Evolutionary conservation across 2,888 invertebrate genomes (phyloP).

Genomic region (Ichneumoninae sp.): DNA sequence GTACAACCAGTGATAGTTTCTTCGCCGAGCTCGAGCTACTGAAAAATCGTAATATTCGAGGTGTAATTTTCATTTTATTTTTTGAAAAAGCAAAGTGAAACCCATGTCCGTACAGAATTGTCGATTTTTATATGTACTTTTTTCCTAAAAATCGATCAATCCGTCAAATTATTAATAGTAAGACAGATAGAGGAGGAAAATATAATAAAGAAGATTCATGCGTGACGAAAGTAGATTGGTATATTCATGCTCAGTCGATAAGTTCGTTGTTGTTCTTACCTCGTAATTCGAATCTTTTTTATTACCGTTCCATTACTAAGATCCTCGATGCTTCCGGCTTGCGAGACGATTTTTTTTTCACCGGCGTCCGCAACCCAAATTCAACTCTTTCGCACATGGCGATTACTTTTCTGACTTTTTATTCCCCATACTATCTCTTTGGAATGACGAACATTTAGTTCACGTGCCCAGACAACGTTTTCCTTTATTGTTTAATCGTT

Average conservation of each 20-base stretch:
- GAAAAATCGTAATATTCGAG: not conserved
- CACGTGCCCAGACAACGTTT: slow-evolving; percentile 62
- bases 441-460: slow-evolving; percentile 48
- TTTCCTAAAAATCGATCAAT: slow-evolving; percentile 20
- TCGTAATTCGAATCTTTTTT: slow-evolving; percentile 42
- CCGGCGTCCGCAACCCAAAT: not conserved
- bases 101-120: slow-evolving; percentile 4
- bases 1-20: slow-evolving; percentile 13
- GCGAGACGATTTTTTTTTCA: slow-evolving; percentile 6
- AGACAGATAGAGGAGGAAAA: slow-evolving; percentile 24
- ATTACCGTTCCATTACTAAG: slow-evolving; percentile 47
- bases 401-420: slow-evolving; percentile 64
- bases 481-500: slow-evolving; percentile 65
- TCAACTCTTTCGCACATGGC: slow-evolving; percentile 60
- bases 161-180: slow-evolving; percentile 32
- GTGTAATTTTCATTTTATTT: not conserved
- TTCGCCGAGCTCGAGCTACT: not conserved
- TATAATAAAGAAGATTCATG: slow-evolving; percentile 44
- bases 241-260: slow-evolving; percentile 61
- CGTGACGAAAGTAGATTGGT: slow-evolving; percentile 40
- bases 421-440: slow-evolving; percentile 4
- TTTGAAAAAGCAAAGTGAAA: not conserved
- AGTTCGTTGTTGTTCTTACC: slow-evolving; percentile 61
- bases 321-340: slow-evolving; percentile 35
- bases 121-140: not conserved